Evolutionary conservation across 53 echinoderm and acorn worm species (phyloP), one percentile per base, ranked within the genome.

Genomic region (Paracentrotus lividus): DNA sequence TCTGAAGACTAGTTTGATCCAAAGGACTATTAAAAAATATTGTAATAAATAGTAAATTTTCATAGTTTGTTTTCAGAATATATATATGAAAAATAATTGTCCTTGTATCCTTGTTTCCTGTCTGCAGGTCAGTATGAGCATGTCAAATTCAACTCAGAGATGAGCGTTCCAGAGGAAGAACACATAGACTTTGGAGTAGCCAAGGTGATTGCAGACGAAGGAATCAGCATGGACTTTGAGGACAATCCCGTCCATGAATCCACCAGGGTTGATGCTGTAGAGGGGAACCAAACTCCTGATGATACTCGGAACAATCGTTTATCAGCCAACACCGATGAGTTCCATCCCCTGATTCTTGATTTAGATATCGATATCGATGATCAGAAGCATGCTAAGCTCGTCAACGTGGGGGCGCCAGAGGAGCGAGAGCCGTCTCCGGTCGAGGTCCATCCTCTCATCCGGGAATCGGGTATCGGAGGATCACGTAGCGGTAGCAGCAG

Each of bases 191-290:
- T 78, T 57, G 91, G 91, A 31, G 75, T 18, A 1, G 33, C 53
- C 1, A 90, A 75, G 91, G 75, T 90, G 34, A 58, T 92, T 3
- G 88, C 95, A 14, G 97, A 96, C 31, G 97, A 97, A 47, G 97
- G 97, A 3, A 96, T 97, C 51, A 95, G 97, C 69, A 94, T 97
- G 90, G 96, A 97, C 40, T 93, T 96, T 72, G 96, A 96, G 14
- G 94, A 95, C 20, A 61, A 88, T 64, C 95, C 95, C 8, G 53
- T 88, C 31, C 88, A 87, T 29, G 92, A 94, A 32, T 77, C 95
- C 15, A 88, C 78, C 49, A 9, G 88, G 42, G 23, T 93, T 0
- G 95, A 95, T 78, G 93, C 89, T 8, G 88, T 76, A 23, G 81
- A 88, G 20, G 67, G 86, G 6, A 68, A 31, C 29, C 90, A 95